Percentiles rank a stretch among this genome's conserved stretches.
These are phyloP conservation scores for Dryobates pubescens DNA, from an alignment of 2,797 vertebrate genomes.

Conservation along the genomic window DNA sequence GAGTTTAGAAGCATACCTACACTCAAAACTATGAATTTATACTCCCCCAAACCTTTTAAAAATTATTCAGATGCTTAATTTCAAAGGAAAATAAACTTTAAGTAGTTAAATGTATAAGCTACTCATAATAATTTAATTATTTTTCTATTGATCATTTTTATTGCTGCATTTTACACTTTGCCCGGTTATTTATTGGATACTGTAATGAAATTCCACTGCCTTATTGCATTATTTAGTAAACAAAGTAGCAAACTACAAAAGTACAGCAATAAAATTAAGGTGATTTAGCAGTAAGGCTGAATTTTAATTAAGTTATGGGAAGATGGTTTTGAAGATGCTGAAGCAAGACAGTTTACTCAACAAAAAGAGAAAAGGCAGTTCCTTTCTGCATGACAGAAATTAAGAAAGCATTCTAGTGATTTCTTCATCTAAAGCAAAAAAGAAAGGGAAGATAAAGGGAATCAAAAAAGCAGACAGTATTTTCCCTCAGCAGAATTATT, in stretches of 20 bases:
- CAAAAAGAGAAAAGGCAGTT: not conserved
- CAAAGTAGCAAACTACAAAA: slow-evolving; percentile 53
- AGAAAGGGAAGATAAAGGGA: not conserved
- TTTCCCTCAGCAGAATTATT: slow-evolving; percentile 9
- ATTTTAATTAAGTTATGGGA: slow-evolving; percentile 68
- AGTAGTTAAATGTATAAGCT: slow-evolving; percentile 31
- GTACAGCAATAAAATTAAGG: slow-evolving; percentile 68
- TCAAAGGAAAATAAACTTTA: not conserved
- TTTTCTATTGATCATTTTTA: slow-evolving; percentile 71
- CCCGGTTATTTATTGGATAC: slow-evolving; percentile 61
- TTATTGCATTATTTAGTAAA: slow-evolving; percentile 72
- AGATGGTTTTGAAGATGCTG: slow-evolving; percentile 7
- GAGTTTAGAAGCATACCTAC: not conserved
- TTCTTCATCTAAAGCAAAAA: not conserved
- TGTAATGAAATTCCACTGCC: slow-evolving; percentile 57
- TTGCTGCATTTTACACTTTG: slow-evolving; percentile 64
- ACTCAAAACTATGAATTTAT: not conserved
- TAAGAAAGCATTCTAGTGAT: not conserved
- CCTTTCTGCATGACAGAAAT: not conserved
- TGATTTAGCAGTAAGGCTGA: slow-evolving; percentile 62
- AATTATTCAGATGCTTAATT: not conserved
- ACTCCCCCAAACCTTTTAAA: not conserved
- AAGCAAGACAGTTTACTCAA: not conserved
- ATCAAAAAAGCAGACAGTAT: not conserved
- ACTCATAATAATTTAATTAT: slow-evolving; percentile 57